Evolutionary conservation across 2,888 invertebrate species (phyloP), one percentile per base, ranked within the genome.

Genomic region (Disparrhopalites patrizii): DNA sequence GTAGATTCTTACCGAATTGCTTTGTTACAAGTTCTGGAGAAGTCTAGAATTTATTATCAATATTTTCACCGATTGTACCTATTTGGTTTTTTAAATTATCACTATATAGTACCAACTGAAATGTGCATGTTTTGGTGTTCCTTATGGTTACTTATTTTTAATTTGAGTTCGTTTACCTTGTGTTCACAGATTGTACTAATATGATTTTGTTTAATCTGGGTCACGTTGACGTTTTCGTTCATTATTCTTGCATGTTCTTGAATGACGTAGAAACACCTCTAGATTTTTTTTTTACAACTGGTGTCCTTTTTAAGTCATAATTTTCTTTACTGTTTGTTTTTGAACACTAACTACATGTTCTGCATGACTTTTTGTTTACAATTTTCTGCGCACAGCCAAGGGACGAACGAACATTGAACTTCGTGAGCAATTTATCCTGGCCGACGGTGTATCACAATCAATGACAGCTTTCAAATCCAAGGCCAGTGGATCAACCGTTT

Each of bases 391-490:
- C 25, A 47, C 23, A 97, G 97, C 97, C 85, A 96, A 97, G 86
- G 98, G 98, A 85, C 91, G 98, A 84, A 97, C 97, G 83, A 99
- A 99, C 87, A 92, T 97, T 85, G 97, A 98, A 85, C 88, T 99
- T 80, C 88, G 98, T 80, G 98, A 98, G 84, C 93, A 96, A 85
- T 98, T 98, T 86, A 93, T 96, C 82, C 85, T 98, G 85, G 96
- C 98, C 78, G 92, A 95, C 81, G 97, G 98, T 80, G 95, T 95
- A 77, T 93, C 94, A 80, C 98, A 99, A 86, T 92, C 93, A 80
- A 97, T 99, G 96, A 90, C 95, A 79, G 93, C 94, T 79, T 99
- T 99, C 87, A 91, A 91, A 84, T 89, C 96, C 80, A 94, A 93
- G 84, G 89, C 91, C 80, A 89, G 90, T 80, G 88, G 89, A 80